Conservation (phyloP, 2,113 vertebrate genomes). For the Girardinichthys multiradiatus region DNA sequence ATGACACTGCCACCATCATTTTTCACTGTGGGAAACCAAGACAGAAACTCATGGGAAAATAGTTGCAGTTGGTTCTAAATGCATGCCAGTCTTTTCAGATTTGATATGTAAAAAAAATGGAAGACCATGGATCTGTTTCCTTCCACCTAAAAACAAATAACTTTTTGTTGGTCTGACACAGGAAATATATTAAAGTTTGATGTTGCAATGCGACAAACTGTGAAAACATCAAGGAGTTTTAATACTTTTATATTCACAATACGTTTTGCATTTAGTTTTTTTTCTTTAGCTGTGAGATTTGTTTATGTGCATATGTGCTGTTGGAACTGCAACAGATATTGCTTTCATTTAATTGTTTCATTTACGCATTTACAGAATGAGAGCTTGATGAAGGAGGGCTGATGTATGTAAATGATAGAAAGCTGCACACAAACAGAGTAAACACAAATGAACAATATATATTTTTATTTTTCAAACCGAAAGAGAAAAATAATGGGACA, state of each 20-base stretch:
- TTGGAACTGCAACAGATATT: slow-evolving; percentile 4
- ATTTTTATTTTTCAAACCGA: not conserved
- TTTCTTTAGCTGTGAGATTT: too few species aligned
- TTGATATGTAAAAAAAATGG: not conserved
- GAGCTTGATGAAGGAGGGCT: slow-evolving; percentile 3
- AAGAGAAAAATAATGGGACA: slow-evolving; percentile 5
- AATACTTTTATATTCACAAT: not conserved
- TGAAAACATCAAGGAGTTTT: not conserved
- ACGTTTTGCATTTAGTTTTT: not conserved
- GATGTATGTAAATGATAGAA: not conserved
- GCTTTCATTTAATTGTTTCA: slow-evolving; percentile 3
- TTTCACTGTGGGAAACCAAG: too few species aligned
- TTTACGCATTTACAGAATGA: not conserved
- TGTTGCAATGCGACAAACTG: not conserved
- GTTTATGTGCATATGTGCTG: not conserved
- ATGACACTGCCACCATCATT: not conserved
- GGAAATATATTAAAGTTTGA: too few species aligned
- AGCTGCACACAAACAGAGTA: not conserved
- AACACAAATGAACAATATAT: not conserved
- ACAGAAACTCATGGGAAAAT: not conserved
- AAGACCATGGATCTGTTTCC: too few species aligned
- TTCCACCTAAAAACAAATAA: too few species aligned
- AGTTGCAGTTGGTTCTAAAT: not conserved
- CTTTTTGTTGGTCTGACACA: too few species aligned
- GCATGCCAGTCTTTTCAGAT: not conserved